Base-by-base conservation (phyloP, 1,140 invertebrate species). In the Pristionchus pacificus region DNA sequence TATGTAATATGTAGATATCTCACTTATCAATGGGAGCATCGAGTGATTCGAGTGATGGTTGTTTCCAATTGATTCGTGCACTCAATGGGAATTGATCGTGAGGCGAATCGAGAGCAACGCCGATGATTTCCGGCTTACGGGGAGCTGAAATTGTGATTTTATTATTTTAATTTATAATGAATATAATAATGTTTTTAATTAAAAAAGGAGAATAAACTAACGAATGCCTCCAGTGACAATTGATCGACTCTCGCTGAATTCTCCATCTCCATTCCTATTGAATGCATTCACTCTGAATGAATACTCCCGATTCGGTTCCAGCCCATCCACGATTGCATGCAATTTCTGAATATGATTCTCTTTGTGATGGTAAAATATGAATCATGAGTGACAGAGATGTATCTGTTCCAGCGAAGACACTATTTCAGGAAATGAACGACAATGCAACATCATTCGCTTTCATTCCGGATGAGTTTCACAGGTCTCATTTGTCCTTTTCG, bases 221-320 rank as follows among this genome's bases (percentile, higher is more conserved):
- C 80, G 81, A 72, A 79, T 80, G 70, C 80, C 77, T 19, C 78
- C 82, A 19, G 82, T 82, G 31, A 82, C 65, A 31, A 82, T 77
- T 33, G 64, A 74, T 27, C 78, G 76, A 0, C 72, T 27, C 10
- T 67, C 64, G 19, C 80, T 70, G 55, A 72, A 74, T 64, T 83
- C 78, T 31, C 80, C 82, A 66, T 82, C 80, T 1, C 80, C 80
- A 10, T 77, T 70, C 58, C 62, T 31, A 65, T 84, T 99, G 80
- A 92, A 92, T 0, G 94, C 93, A 77, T 91, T 89, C 0, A 98
- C 91, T 82, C 92, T 90, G 80, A 96, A 95, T 29, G 91, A 89
- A 84, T 98, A 98, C 83, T 97, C 93, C 0, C 93, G 93, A 81
- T 95, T 93, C 86, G 96, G 94, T 84, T 97, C 93, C 27, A 98